These are phyloP conservation scores for Nemopilema nomurai DNA, from an alignment of 30 jellyfish, hydroid and myxozoan species.

Conservation along the genomic window DNA sequence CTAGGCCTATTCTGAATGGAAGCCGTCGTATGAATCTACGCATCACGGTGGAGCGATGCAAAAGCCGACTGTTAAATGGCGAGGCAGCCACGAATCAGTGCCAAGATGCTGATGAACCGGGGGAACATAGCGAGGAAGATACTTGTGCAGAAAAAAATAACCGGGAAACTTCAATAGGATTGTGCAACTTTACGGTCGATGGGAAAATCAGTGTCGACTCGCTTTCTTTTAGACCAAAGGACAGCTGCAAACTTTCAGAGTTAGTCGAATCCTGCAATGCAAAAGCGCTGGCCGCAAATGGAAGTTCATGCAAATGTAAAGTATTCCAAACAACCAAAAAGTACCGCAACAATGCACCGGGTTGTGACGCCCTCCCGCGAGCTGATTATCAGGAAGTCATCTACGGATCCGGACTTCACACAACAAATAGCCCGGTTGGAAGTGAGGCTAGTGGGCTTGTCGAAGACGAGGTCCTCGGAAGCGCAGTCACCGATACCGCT, in stretches of 20 bases:
- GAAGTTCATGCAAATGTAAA: neutral
- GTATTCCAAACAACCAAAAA: neutral
- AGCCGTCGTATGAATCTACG: neutral
- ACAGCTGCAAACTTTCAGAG: neutral
- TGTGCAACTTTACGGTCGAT: neutral
- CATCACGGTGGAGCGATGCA: neutral
- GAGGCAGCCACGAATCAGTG: neutral
- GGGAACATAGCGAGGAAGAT: neutral
- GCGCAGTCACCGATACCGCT: neutral
- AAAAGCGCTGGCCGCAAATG: neutral
- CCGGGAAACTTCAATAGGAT: neutral
- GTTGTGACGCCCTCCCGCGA: neutral
- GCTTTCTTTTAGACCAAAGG: neutral
- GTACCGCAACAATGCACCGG: neutral
- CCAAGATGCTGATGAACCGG: neutral
- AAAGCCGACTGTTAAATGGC: neutral
- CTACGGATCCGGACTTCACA: neutral
- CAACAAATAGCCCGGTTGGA: neutral
- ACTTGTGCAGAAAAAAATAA: neutral
- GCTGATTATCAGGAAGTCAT: neutral
- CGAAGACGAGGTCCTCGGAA: neutral
- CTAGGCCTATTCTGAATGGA: neutral
- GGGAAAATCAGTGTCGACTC: neutral
- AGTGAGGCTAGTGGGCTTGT: neutral
- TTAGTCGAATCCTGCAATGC: neutral